Conservation (phyloP, 2,888 invertebrate species). For the Lasioglossum calceatum region DNA sequence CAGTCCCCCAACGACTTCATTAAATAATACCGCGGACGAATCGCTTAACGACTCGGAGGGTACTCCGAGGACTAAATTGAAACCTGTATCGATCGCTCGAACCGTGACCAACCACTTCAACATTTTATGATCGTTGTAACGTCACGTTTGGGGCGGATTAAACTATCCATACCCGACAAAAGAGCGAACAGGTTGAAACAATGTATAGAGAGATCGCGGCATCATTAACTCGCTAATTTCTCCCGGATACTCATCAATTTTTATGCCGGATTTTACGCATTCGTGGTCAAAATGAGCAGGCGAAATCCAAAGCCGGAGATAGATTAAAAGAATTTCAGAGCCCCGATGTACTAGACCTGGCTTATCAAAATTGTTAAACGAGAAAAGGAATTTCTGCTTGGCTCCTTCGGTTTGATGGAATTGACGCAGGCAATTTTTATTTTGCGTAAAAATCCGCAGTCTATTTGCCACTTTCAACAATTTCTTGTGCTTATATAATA, state of each 20-base stretch:
- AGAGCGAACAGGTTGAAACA: background rate
- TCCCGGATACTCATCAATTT: background rate
- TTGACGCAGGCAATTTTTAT: background rate
- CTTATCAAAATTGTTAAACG: background rate
- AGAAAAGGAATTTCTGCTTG: background rate
- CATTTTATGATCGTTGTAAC: background rate
- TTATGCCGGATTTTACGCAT: background rate
- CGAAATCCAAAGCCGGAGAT: background rate
- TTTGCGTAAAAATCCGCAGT: background rate
- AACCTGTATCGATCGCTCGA: background rate
- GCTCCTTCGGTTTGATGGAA: no score
- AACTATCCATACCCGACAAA: background rate
- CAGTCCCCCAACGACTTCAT: slow-evolving; percentile 13
- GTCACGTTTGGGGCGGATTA: background rate
- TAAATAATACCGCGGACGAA: slow-evolving; percentile 8
- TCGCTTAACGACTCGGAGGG: background rate
- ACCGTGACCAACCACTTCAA: background rate
- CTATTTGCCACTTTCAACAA: no score
- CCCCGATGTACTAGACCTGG: background rate
- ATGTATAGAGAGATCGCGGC: no score
- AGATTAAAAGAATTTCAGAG: background rate
- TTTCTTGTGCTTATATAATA: background rate
- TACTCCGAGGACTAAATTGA: background rate
- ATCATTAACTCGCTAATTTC: background rate
- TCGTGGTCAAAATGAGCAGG: background rate